Conservation (phyloP, 2,797 vertebrate species). For the Etheostoma perlongum region DNA sequence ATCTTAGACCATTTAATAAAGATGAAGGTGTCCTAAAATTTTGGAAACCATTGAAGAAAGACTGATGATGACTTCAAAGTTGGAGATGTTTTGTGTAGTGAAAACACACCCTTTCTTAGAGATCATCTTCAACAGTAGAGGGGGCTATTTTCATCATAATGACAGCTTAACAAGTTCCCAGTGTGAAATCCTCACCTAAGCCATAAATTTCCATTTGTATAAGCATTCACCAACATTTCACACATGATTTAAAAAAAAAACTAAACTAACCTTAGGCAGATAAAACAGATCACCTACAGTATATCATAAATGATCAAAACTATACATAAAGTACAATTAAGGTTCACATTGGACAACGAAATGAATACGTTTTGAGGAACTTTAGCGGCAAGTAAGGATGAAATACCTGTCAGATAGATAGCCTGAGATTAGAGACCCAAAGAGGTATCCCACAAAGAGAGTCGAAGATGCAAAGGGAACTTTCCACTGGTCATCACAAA, state of each 20-base stretch:
- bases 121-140: slow-evolving; percentile 57
- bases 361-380: neutral
- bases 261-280: neutral
- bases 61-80: neutral
- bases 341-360: neutral
- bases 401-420: slow-evolving; percentile 95
- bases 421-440: slow-evolving; percentile 92
- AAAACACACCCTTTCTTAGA: neutral
- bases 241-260: neutral
- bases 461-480: slow-evolving; percentile 91
- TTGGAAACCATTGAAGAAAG: neutral
- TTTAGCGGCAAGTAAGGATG: neutral
- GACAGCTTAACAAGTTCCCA: neutral
- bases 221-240: neutral
- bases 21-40: neutral
- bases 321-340: neutral
- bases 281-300: neutral
- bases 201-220: neutral
- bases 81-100: neutral
- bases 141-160: slow-evolving; percentile 43
- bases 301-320: neutral
- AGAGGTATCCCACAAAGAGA: slow-evolving; percentile 91
- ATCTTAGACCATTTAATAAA: neutral
- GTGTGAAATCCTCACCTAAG: neutral
- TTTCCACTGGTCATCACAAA: slow-evolving; percentile 93